phyloP scores from a whole-genome alignment of 2,113 vertebrate species.

The Notechis scutatus region DNA sequence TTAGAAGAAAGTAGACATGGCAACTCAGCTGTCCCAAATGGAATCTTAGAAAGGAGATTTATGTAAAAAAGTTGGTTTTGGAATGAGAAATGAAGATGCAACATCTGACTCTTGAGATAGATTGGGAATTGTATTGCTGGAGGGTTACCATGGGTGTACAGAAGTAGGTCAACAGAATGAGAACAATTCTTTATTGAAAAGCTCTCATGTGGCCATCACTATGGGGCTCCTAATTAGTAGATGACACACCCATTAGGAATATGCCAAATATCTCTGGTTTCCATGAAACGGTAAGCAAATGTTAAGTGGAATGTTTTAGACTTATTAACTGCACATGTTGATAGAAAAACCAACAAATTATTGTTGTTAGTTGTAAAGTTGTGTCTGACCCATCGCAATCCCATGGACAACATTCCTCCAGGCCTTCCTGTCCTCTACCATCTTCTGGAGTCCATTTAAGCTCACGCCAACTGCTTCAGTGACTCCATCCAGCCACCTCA shows the following conservation, averaged over 20 bases:
- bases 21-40: neutral
- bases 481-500: too few relatives aligned
- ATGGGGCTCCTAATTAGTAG: neutral
- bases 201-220: neutral
- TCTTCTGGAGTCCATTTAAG: too few relatives aligned
- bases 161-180: neutral
- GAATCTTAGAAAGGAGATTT: neutral
- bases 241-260: neutral
- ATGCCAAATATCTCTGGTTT: neutral
- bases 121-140: neutral
- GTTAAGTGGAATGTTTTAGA: neutral
- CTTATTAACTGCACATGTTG: neutral
- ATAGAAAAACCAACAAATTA: neutral
- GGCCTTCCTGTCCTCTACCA: too few relatives aligned
- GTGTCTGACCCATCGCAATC: too few relatives aligned
- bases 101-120: neutral
- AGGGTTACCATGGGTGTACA: neutral
- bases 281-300: neutral
- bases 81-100: neutral
- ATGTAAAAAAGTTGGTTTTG: neutral
- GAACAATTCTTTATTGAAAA: neutral
- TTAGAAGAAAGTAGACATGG: neutral
- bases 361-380: too few relatives aligned
- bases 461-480: too few relatives aligned
- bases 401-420: too few relatives aligned